phyloP scores from a whole-genome alignment of 23 tunicate genomes.

The Aplidium turbinatum region DNA sequence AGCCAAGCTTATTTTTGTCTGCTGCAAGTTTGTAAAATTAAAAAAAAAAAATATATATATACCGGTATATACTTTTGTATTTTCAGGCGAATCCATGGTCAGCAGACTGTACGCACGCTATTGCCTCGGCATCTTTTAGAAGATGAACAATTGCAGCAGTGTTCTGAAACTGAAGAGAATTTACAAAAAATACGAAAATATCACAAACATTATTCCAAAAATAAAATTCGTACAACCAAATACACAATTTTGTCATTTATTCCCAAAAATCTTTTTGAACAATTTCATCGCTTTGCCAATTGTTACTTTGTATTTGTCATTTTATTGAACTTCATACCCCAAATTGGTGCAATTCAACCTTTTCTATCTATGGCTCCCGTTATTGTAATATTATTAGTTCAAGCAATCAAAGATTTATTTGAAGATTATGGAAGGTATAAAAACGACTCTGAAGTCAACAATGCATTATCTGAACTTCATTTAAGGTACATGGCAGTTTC shows the following conservation, averaged over 20 bases:
- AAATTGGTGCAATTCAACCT: slow-evolving; percentile 87
- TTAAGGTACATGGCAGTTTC: too few species aligned
- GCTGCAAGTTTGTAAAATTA: neutral
- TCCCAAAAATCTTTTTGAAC: slow-evolving; percentile 93
- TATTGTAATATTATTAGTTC: slow-evolving; percentile 68
- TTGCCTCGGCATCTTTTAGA: slow-evolving; percentile 31
- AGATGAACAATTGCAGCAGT: neutral
- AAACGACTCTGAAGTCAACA: slow-evolving; percentile 72
- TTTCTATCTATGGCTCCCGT: slow-evolving; percentile 87
- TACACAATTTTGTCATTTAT: slow-evolving; percentile 90
- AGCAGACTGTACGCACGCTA: slow-evolving; percentile 63
- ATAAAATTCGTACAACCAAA: slow-evolving; percentile 83
- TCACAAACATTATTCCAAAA: slow-evolving; percentile 57
- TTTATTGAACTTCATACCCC: slow-evolving; percentile 89
- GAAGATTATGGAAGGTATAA: slow-evolving; percentile 95
- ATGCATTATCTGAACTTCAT: slow-evolving; percentile 42
- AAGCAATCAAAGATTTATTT: slow-evolving; percentile 85
- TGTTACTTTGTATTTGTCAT: slow-evolving; percentile 92
- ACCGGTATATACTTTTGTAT: neutral
- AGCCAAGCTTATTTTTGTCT: neutral
- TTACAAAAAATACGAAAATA: slow-evolving; percentile 49
- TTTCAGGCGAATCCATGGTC: slow-evolving; percentile 58
- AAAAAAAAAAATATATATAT: neutral
- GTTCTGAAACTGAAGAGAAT: slow-evolving; percentile 44
- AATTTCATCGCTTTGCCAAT: slow-evolving; percentile 99